These are phyloP conservation scores for Marmota flaviventris DNA, from an alignment of 2,113 vertebrate genomes.

Conservation along the genomic window DNA sequence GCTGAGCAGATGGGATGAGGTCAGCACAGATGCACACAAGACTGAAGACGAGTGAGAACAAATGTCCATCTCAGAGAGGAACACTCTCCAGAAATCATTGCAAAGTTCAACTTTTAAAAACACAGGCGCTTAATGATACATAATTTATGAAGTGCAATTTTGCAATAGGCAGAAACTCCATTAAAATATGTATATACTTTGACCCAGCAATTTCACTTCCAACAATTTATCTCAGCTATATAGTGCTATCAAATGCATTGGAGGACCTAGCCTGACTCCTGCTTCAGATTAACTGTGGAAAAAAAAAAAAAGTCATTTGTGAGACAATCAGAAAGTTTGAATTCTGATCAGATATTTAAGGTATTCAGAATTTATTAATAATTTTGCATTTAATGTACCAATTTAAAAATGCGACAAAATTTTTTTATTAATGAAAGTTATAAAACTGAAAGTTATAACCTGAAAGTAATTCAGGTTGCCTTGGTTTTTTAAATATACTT, in stretches of 20 bases:
- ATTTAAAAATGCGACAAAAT: no score
- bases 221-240: neutral
- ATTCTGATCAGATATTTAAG: neutral
- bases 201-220: slow-evolving; percentile 37
- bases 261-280: neutral
- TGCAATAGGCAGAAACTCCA: neutral
- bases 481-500: neutral
- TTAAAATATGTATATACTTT: slow-evolving; percentile 60
- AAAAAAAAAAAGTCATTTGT: neutral
- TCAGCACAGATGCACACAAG: rapidly evolving
- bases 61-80: neutral
- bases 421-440: neutral
- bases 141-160: slow-evolving; percentile 33
- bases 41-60: neutral
- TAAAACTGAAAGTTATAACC: no score
- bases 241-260: neutral
- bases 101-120: slow-evolving; percentile 19
- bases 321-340: neutral
- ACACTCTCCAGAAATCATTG: neutral
- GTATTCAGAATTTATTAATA: neutral
- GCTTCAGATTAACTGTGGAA: neutral
- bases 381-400: neutral
- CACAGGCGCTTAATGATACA: neutral
- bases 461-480: neutral
- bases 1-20: neutral